Base-by-base conservation (phyloP, 2,888 invertebrate genomes). In the Peribatodes rhomboidaria region DNA sequence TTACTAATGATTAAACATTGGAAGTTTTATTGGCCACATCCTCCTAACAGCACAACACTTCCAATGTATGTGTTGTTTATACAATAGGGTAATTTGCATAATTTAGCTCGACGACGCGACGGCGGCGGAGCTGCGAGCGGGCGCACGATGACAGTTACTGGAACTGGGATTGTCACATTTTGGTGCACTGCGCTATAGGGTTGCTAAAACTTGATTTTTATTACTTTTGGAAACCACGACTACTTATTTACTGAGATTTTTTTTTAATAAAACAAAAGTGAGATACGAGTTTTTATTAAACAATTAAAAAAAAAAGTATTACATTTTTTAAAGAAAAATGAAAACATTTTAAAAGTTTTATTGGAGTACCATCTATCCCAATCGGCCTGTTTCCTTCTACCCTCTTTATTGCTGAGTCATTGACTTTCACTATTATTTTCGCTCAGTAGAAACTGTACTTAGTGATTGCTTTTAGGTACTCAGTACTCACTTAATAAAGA, bases 161-260 rank as follows among this genome's bases (percentile, higher is more conserved):
- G 70, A 69, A 72, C 65, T 70, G 65, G 71, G 60, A 73, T 67
- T 71, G 73, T 71, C 69, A 73, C 71, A 73, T 69, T 73, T 71
- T 52, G 73, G 69, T 71, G 71, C 71, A 70, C 33, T 65, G 53
- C 46, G 54, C 46, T 64, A n/a, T n/a, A 73, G 71, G 69, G 69
- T 20, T 71, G 71, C 9, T 58, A 16, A 0, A 22, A 10, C 16
- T 16, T 3, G 16, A 41, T 16, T 16, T n/a, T 46, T 22, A 46
- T n/a, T 20, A 16, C 42, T 10, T 42, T 42, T 20, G 42, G 2
- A 2, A 22, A 44, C 9, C 31, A 50, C 57, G 53, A 54, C 68
- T 66, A 39, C 8, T 16, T n/a, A 8, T 41, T 41, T 7, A 2
- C 4, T 35, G 13, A 35, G 3, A 35, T 35, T 39, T 4, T n/a